Evolutionary conservation across 2,888 invertebrate genomes (phyloP).

Genomic region (Drosophila imparisetae): DNA sequence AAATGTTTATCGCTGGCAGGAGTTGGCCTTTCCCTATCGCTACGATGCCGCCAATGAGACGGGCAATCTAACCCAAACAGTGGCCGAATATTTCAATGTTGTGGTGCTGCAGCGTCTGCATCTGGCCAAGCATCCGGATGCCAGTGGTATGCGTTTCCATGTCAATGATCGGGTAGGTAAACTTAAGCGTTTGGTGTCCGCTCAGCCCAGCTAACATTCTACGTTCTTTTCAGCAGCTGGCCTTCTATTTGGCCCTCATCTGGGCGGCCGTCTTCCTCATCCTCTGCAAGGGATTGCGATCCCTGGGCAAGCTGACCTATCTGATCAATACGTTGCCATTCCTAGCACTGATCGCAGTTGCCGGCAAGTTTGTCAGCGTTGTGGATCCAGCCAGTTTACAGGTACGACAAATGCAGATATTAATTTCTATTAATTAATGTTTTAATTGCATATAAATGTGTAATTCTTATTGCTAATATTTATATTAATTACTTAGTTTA

Average conservation of each 20-base stretch:
- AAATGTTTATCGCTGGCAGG: constrained; percentile 72
- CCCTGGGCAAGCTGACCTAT: constrained; percentile 86
- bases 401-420: constrained; percentile 45
- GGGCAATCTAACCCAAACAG: constrained; percentile 89
- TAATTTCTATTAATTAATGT: no score
- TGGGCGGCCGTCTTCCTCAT: constrained; percentile 96
- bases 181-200: neutral
- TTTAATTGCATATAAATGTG: no score
- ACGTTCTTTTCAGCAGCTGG: constrained; percentile 89
- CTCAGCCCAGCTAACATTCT: constrained; percentile 21
- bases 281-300: constrained; percentile 92
- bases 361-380: constrained; percentile 77
- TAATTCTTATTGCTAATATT: no score
- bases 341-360: constrained; percentile 86
- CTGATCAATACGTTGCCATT: constrained; percentile 92
- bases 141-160: constrained; percentile 79
- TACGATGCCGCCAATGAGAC: constrained; percentile 85
- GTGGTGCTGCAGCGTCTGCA: constrained; percentile 89
- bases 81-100: constrained; percentile 94
- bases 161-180: constrained; percentile 83
- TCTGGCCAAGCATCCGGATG: constrained; percentile 82
- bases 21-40: constrained; percentile 86
- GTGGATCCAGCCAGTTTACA: constrained; percentile 79
- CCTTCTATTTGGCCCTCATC: constrained; percentile 94
- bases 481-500: no score